These are phyloP conservation scores for Arctopsyche grandis DNA, from an alignment of 1,140 invertebrate species.

Conservation along the genomic window DNA sequence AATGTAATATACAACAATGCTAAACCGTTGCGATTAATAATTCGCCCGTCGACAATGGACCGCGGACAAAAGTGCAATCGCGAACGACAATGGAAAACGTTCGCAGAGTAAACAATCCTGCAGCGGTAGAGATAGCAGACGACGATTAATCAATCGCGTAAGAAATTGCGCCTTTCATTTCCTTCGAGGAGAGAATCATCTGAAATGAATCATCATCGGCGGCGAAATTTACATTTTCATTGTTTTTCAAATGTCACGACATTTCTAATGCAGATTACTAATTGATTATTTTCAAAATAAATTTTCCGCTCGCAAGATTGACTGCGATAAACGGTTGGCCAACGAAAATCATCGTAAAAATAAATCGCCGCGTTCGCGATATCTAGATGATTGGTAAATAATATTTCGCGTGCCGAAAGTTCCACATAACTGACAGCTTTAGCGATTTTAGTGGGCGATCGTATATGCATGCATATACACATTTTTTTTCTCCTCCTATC, in stretches of 20 bases:
- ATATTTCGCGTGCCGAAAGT: constrained; percentile 10
- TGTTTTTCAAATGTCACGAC: no score
- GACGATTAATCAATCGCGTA: no score
- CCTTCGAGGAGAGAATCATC: no score
- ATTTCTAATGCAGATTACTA: background rate
- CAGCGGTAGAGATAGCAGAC: background rate
- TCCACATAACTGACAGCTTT: constrained; percentile 4
- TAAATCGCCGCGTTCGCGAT: background rate
- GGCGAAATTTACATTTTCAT: no score
- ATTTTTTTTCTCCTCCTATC: background rate
- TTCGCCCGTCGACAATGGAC: background rate
- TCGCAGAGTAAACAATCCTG: background rate
- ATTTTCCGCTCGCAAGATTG: background rate
- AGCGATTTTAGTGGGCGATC: constrained; percentile 3
- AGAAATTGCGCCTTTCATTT: no score
- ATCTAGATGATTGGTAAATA: constrained; percentile 11
- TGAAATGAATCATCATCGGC: no score
- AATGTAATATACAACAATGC: background rate
- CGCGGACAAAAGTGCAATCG: background rate
- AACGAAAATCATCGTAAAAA: constrained; percentile 1
- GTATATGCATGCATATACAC: no score
- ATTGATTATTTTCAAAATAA: background rate
- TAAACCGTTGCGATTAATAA: background rate
- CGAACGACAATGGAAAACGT: constrained; percentile 11
- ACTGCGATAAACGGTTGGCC: background rate